Conservation (phyloP, 2,888 invertebrate genomes). For the Anticlea derivata region DNA sequence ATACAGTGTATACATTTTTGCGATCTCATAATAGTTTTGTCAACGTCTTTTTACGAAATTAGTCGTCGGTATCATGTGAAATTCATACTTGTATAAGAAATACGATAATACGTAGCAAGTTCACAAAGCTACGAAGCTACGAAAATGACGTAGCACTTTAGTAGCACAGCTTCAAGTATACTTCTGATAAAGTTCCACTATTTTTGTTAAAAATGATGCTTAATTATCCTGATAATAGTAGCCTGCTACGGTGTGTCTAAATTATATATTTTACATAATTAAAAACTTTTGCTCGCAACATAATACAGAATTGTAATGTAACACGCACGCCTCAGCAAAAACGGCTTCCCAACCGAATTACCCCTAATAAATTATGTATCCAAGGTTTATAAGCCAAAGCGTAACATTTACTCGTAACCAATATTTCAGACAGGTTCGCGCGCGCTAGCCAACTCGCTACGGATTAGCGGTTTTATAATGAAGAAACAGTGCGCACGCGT, state of each 20-base stretch:
- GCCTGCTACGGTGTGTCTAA: no score
- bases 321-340: not conserved
- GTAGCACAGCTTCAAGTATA: not conserved
- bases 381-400: constrained; percentile 7
- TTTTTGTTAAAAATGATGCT: no score
- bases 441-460: constrained; percentile 8
- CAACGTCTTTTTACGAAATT: constrained; percentile 7
- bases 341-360: constrained; percentile 6
- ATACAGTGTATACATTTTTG: constrained; percentile 5
- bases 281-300: no score
- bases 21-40: not conserved
- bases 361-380: constrained; percentile 15
- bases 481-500: constrained; percentile 18
- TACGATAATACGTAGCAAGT: not conserved
- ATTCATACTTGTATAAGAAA: constrained; percentile 10
- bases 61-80: constrained; percentile 21
- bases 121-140: not conserved
- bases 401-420: constrained; percentile 17
- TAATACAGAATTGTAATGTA: no score
- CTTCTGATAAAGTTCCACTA: no score
- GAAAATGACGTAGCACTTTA: not conserved
- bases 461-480: constrained; percentile 25
- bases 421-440: constrained; percentile 17
- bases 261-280: no score
- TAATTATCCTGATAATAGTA: no score